Percentiles rank a stretch among this genome's conserved stretches.
phyloP scores from a whole-genome alignment of 2,113 vertebrate species.

The Meriones unguiculatus region DNA sequence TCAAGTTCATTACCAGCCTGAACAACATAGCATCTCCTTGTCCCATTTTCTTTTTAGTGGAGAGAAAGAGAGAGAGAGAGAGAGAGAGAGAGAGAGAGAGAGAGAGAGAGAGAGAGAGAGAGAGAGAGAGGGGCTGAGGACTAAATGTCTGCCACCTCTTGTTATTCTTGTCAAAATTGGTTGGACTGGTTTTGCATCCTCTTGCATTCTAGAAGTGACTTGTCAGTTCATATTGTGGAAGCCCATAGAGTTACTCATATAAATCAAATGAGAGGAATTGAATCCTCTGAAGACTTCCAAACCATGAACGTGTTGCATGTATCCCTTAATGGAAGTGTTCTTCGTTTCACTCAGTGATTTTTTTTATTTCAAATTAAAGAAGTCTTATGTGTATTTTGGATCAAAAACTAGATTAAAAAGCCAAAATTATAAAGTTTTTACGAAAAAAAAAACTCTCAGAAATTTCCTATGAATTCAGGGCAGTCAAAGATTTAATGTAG shows the following conservation, averaged over 20 bases:
- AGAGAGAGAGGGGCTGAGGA: background rate
- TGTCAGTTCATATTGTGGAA: background rate
- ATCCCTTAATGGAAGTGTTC: background rate
- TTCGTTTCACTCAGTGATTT: background rate
- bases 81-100: no score
- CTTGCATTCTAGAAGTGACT: background rate
- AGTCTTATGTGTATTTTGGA: background rate
- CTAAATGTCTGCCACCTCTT: background rate
- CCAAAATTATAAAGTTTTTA: conserved; percentile 14
- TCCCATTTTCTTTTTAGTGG: background rate
- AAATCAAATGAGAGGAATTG: background rate
- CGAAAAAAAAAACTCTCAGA: background rate
- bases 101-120: no score
- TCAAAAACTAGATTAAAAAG: background rate
- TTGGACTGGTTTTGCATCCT: background rate
- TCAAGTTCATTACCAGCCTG: background rate
- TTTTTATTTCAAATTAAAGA: background rate
- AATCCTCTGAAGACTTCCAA: background rate
- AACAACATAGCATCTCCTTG: background rate
- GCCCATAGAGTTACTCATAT: background rate
- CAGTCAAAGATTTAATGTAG: background rate
- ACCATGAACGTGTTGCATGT: background rate
- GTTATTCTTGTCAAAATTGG: background rate
- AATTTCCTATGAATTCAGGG: background rate
- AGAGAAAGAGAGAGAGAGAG: no score